A percentile compares a stretch with the other conserved stretches of the same genome.
Evolutionary conservation across 2,888 invertebrate species (phyloP).

Genomic region (Mesorhabditis sp.): DNA sequence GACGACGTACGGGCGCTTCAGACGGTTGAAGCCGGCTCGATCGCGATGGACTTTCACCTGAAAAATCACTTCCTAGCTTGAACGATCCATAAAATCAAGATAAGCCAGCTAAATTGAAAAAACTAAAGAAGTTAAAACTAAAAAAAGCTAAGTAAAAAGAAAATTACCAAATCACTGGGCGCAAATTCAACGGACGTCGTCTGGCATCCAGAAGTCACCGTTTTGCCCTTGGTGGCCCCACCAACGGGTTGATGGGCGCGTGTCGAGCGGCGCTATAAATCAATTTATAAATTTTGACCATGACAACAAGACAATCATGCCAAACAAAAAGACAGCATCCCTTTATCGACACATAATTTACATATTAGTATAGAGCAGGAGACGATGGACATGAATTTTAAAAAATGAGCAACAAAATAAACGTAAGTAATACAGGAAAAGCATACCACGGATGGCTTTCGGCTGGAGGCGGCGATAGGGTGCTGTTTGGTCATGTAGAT

Average conservation of each 20-base stretch:
- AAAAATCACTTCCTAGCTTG: neutral
- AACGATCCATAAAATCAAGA: too few species aligned
- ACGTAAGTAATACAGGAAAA: neutral
- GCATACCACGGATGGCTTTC: neutral
- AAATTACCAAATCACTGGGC: neutral
- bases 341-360: too few species aligned
- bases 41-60: neutral
- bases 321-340: neutral
- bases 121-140: neutral
- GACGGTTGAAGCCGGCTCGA: neutral
- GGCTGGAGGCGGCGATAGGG: neutral
- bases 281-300: neutral
- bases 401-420: too few species aligned
- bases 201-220: neutral
- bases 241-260: neutral
- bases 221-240: neutral
- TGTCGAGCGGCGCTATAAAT: neutral
- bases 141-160: neutral
- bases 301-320: neutral
- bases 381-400: too few species aligned
- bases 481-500: neutral
- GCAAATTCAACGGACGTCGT: neutral
- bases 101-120: neutral
- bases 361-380: too few species aligned
- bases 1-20: neutral